Evolutionary conservation across 2,797 vertebrate genomes (phyloP).

Genomic region (Chelmon rostratus): DNA sequence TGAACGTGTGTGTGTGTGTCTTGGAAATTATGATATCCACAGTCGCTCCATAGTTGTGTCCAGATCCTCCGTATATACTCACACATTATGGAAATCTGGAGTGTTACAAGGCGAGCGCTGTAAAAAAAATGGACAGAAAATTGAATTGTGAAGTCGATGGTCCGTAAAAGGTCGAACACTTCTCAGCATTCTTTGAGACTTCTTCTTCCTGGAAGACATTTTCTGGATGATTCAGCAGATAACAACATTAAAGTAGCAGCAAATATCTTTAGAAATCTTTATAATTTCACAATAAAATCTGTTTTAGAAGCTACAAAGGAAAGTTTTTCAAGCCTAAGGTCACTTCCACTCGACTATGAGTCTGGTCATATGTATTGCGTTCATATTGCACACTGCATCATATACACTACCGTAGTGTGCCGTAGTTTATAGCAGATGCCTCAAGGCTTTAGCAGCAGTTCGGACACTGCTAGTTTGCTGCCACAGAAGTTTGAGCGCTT

Average conservation of each 20-base stretch:
- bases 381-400: background rate
- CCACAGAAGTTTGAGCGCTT: background rate
- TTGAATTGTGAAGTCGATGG: background rate
- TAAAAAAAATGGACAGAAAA: background rate
- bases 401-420: too few species aligned
- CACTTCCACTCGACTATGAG: background rate
- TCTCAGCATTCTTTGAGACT: background rate
- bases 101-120: background rate
- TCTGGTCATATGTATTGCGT: background rate
- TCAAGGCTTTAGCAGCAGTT: background rate
- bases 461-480: background rate
- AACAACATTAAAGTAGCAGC: background rate
- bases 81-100: background rate
- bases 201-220: background rate
- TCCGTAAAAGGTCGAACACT: background rate
- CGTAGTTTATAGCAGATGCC: background rate
- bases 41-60: background rate
- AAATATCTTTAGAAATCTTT: background rate
- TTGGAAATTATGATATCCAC: constrained; percentile 1
- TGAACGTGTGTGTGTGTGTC: background rate
- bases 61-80: background rate
- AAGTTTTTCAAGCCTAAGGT: background rate
- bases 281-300: background rate
- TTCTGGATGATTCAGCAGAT: background rate
- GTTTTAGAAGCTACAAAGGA: background rate